Base-by-base conservation (phyloP, 2,797 vertebrate genomes). In the Amblyopsis hoosieri region DNA sequence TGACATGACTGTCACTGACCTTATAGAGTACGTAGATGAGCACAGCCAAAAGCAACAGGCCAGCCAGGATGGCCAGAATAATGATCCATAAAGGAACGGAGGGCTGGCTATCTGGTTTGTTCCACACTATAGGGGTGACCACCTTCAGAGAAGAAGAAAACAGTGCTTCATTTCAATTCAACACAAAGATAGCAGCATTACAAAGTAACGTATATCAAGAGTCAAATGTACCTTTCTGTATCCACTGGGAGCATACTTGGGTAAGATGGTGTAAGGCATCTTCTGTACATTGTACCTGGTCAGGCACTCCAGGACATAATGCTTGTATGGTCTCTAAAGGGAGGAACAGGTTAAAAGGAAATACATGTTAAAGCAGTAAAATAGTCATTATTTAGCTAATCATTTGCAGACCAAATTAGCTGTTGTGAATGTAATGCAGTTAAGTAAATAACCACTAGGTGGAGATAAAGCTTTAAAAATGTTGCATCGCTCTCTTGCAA, bases 1-100 rank as follows among this genome's bases (percentile, higher is more conserved):
- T 12, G 3, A 37, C 12, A 13, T 23, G 54, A 4, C 47, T 19
- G 29, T 51, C 49, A 82, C 94, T 87, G 63, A 96, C 96, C 92
- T 96, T 98, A 83, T 97, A 98, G 4, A 98, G 87, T 64, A 97
- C 88, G 3, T 95, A 97, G 88, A 97, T 97, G 67, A 98, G 95
- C 12, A 98, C 87, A 8, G 95, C 95, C 7, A 98, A 89, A 15
- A 97, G 93, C 60, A 98, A 83, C 45, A 97, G 91, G 53, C 96
- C 96, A n/a, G 94, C 91, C 65, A 98, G 85, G 74, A 97, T 93
- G 67, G 96, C 94, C 69, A 98, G 81, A 72, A 98, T 94, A 68
- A 98, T 97, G 78, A 97, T 96, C 96, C 96, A 98, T 50, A 96
- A 83, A 0, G 96, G 96, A 57, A 96, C 95, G 0, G 92, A 90